Conservation (phyloP, 2,797 vertebrate genomes). For the Liasis olivaceus region DNA sequence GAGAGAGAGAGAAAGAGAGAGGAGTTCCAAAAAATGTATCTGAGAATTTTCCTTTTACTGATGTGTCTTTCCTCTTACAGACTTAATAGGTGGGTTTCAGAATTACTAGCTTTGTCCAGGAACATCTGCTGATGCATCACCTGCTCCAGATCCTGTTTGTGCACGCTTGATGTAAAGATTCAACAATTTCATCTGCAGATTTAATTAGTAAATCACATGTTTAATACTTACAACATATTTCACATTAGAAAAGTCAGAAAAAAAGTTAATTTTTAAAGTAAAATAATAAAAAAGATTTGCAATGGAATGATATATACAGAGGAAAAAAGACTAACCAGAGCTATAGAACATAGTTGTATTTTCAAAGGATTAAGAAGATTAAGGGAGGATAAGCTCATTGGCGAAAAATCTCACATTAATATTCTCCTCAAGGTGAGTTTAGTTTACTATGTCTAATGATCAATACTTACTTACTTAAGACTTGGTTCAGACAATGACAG, state of each 20-base stretch:
- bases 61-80: slow-evolving; percentile 71
- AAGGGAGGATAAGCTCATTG: not conserved
- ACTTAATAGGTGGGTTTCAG: slow-evolving; percentile 66
- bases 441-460: not conserved
- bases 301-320: not conserved
- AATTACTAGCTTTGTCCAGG: slow-evolving; percentile 81
- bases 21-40: slow-evolving; percentile 58
- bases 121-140: slow-evolving; percentile 83
- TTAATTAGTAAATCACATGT: slow-evolving; percentile 42
- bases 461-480: not conserved
- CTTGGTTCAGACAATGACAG: not conserved
- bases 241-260: not conserved
- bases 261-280: not conserved
- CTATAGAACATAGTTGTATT: not conserved
- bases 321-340: not conserved
- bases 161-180: slow-evolving; percentile 98
- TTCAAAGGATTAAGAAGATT: not conserved
- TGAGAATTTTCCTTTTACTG: slow-evolving; percentile 66
- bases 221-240: slow-evolving; percentile 36
- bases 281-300: not conserved
- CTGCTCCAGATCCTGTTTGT: slow-evolving; percentile 87
- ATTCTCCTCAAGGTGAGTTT: not conserved
- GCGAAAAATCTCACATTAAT: not conserved
- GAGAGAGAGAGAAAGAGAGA: slow-evolving; percentile 38
- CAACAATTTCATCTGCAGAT: slow-evolving; percentile 91